Conservation (phyloP, 2,797 vertebrate genomes). For the Chloroceryle inda region DNA sequence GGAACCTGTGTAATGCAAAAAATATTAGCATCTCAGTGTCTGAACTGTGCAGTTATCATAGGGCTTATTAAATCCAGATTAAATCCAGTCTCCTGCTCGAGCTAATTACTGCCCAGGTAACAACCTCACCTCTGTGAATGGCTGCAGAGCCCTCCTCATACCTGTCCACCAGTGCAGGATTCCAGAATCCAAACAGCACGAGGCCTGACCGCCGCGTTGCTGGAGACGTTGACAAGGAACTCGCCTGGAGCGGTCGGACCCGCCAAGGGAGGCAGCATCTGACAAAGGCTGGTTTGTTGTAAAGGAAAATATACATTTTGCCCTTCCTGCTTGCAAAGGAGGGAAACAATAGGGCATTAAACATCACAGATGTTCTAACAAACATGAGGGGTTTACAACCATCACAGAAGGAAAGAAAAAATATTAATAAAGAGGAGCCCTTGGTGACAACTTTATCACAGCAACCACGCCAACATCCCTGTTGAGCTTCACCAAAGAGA, state of each 20-base stretch:
- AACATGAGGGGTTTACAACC: background rate
- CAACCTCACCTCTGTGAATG: conserved; percentile 2
- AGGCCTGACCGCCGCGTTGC: background rate
- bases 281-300: background rate
- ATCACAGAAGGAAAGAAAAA: background rate
- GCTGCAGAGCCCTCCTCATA: conserved; percentile 33
- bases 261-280: background rate
- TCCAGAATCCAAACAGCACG: conserved; percentile 38
- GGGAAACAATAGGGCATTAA: conserved; percentile 10
- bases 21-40: conserved; percentile 3
- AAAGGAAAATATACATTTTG: conserved; percentile 23
- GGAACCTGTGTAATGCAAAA: conserved; percentile 1
- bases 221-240: conserved; percentile 6
- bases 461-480: background rate
- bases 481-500: background rate
- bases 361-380: background rate
- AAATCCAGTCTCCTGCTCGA: background rate
- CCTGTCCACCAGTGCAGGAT: conserved; percentile 49
- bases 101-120: conserved; percentile 28
- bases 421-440: background rate
- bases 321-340: background rate
- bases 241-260: background rate
- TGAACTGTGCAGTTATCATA: background rate
- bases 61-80: background rate
- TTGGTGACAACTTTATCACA: background rate